A percentile compares a stretch with the other conserved stretches of the same genome.
Evolutionary conservation across 2,113 vertebrate genomes (phyloP).

Genomic region (Urocynchramus pylzowi): DNA sequence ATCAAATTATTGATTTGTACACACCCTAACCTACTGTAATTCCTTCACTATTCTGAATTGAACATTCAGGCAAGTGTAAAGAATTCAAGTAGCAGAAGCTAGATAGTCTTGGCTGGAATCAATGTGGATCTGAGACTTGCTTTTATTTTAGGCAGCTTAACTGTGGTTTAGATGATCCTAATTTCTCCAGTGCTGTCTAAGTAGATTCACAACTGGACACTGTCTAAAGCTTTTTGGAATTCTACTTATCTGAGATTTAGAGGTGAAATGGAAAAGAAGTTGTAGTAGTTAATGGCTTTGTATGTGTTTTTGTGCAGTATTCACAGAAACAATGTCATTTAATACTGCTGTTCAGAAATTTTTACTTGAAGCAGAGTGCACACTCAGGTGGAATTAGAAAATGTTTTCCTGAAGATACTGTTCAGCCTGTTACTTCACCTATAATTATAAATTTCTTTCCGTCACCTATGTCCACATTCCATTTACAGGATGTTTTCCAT

Average conservation of each 20-base stretch:
- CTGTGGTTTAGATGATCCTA: not conserved
- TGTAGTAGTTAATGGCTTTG: not conserved
- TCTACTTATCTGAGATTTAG: not conserved
- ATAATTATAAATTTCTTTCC: not conserved
- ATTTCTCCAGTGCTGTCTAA: not conserved
- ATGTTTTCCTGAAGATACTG: not conserved
- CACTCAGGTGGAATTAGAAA: not conserved
- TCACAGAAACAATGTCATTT: not conserved
- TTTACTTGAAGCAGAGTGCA: not conserved
- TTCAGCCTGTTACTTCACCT: not conserved
- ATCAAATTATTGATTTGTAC: not conserved
- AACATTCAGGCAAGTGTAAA: not conserved
- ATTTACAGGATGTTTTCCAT: not conserved
- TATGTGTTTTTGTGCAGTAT: not conserved
- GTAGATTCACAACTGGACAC: not conserved
- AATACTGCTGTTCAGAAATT: not conserved
- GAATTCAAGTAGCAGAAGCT: not conserved
- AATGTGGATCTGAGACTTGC: not conserved
- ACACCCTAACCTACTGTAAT: not conserved
- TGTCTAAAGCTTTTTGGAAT: not conserved
- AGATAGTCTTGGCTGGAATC: not conserved
- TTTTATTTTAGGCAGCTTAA: not conserved
- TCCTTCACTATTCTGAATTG: not conserved
- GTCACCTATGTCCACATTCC: not conserved
- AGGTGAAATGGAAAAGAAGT: not conserved